A percentile compares a stretch with the other conserved stretches of the same genome.
phyloP scores from a whole-genome alignment of 2,797 vertebrate species.

The Natrix natrix region DNA sequence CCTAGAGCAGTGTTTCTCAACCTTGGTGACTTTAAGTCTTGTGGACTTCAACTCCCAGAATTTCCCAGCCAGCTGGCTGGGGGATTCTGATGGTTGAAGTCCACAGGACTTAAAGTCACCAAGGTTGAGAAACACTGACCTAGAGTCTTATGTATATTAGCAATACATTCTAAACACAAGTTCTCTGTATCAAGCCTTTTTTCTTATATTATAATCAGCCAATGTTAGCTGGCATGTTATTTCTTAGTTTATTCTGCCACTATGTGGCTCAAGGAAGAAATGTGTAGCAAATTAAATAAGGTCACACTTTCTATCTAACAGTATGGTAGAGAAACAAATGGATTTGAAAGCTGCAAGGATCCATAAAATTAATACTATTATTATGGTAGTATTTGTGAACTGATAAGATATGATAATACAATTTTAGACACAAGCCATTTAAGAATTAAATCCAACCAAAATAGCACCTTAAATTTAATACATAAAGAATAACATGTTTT shows the following conservation, averaged over 20 bases:
- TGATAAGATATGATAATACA: background rate
- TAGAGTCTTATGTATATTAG: background rate
- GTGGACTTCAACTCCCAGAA: too few relatives aligned
- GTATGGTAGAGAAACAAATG: background rate
- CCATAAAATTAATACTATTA: background rate
- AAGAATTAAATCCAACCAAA: background rate
- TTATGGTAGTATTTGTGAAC: background rate
- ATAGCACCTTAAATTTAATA: background rate
- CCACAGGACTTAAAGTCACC: too few relatives aligned
- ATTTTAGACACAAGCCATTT: background rate
- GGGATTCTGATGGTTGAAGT: too few relatives aligned
- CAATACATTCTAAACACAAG: background rate
- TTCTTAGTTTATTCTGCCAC: constrained; percentile 50
- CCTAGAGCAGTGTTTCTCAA: too few relatives aligned
- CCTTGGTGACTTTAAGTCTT: too few relatives aligned
- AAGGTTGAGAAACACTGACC: too few relatives aligned
- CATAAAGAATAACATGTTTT: background rate
- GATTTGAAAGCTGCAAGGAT: background rate
- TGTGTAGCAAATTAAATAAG: background rate
- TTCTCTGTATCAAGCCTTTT: background rate
- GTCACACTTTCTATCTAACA: too few relatives aligned
- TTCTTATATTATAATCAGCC: background rate
- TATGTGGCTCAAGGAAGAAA: constrained; percentile 31
- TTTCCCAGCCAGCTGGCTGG: too few relatives aligned
- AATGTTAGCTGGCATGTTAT: background rate